These are phyloP conservation scores for Caenorhabditis sinica DNA, from an alignment of 2,888 invertebrate genomes.

Conservation along the genomic window DNA sequence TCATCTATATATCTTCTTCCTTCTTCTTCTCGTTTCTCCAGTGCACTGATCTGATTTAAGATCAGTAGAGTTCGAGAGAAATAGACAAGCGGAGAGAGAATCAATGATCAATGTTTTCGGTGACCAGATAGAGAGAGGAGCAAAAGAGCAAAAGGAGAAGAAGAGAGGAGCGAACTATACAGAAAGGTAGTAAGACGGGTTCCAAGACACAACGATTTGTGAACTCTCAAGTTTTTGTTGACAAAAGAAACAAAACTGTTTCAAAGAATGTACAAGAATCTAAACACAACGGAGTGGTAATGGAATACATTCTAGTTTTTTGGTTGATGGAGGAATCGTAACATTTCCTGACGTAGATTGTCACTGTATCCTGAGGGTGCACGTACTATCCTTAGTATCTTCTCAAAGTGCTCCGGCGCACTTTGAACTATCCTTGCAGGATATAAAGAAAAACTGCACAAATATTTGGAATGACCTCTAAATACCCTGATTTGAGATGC, in stretches of 20 bases:
- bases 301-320: background rate
- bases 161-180: constrained; percentile 32
- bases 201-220: constrained; percentile 23
- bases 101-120: constrained; percentile 44
- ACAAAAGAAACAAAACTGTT: background rate
- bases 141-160: constrained; percentile 30
- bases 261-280: constrained; percentile 12
- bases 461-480: constrained; percentile 20
- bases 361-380: no score
- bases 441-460: background rate
- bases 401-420: background rate
- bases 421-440: constrained; percentile 9
- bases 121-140: constrained; percentile 25
- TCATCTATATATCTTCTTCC: constrained; percentile 9
- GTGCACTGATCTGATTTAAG: constrained; percentile 35
- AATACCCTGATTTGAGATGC: constrained; percentile 14
- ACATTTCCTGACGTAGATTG: background rate
- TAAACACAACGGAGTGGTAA: background rate
- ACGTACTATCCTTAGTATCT: no score
- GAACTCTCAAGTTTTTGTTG: constrained; percentile 8
- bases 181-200: constrained; percentile 23
- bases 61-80: constrained; percentile 27
- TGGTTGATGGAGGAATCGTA: no score
- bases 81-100: constrained; percentile 19
- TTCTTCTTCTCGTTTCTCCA: background rate